Evolutionary conservation across 2,888 invertebrate genomes (phyloP).

Genomic region (Drosophila meridiana): DNA sequence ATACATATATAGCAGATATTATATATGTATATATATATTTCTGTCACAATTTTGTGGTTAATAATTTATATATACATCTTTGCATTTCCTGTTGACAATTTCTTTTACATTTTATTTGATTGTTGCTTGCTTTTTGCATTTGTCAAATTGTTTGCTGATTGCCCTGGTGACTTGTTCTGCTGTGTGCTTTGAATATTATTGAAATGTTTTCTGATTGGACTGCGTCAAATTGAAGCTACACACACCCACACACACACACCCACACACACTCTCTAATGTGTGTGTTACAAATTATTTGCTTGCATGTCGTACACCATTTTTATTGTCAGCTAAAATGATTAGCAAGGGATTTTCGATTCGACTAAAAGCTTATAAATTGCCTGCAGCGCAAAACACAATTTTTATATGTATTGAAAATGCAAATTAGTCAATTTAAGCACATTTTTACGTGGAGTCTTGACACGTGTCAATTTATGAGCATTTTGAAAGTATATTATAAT

Average conservation of each 20-base stretch:
- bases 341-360: conserved; percentile 35
- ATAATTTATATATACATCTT: conserved; percentile 29
- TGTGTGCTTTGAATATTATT: conserved; percentile 33
- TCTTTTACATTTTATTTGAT: conserved; percentile 7
- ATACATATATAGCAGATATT: not conserved
- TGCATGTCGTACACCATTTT: conserved; percentile 40
- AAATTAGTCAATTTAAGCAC: conserved; percentile 1
- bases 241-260: not conserved
- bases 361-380: conserved; percentile 47
- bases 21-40: not conserved
- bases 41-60: conserved; percentile 14
- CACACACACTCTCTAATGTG: not conserved
- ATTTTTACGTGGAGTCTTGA: not conserved
- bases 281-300: conserved; percentile 37
- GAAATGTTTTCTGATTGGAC: conserved; percentile 65
- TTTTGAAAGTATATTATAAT: no score
- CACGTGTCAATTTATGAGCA: not conserved
- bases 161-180: conserved; percentile 34
- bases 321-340: conserved; percentile 40
- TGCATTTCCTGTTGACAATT: conserved; percentile 12
- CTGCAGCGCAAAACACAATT: conserved; percentile 5
- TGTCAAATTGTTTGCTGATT: conserved; percentile 75
- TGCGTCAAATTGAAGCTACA: conserved; percentile 38
- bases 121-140: conserved; percentile 60
- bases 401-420: not conserved